Evolutionary conservation across 2,888 invertebrate species (phyloP).

Genomic region (Salticus scenicus): DNA sequence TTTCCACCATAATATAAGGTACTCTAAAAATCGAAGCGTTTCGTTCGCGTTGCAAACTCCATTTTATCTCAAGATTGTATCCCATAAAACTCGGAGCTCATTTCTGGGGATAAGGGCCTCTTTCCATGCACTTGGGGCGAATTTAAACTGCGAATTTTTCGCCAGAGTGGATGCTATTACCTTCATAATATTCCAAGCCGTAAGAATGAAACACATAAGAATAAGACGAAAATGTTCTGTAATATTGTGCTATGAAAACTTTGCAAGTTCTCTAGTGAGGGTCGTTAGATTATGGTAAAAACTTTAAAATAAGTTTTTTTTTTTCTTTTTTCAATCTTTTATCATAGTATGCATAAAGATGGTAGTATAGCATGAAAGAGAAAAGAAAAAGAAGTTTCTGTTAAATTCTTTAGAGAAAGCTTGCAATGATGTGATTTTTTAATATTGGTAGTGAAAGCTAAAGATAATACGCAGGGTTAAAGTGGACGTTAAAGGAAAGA

Average conservation of each 20-base stretch:
- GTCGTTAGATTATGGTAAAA: not conserved
- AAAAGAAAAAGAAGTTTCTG: too few relatives aligned
- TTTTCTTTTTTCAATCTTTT: not conserved
- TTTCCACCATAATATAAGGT: not conserved
- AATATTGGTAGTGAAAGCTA: too few relatives aligned
- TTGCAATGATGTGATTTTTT: too few relatives aligned
- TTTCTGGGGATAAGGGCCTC: constrained; percentile 16
- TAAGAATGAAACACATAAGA: not conserved
- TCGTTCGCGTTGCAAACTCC: not conserved
- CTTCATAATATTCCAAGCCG: not conserved
- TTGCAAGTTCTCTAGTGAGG: not conserved
- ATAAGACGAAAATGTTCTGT: not conserved
- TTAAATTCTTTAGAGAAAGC: too few relatives aligned
- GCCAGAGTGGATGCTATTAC: constrained; percentile 50
- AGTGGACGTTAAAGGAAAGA: too few relatives aligned
- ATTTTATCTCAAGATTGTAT: constrained; percentile 52
- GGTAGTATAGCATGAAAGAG: too few relatives aligned
- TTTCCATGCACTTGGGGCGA: constrained; percentile 22
- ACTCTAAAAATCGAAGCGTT: not conserved
- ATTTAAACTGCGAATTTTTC: constrained; percentile 58
- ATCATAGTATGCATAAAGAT: too few relatives aligned
- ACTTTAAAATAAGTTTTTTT: not conserved
- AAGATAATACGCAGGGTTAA: too few relatives aligned
- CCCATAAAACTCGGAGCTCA: constrained; percentile 44
- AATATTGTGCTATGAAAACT: not conserved